Evolutionary conservation across 2,888 invertebrate genomes (phyloP).

Genomic region (Cephus spinipes): DNA sequence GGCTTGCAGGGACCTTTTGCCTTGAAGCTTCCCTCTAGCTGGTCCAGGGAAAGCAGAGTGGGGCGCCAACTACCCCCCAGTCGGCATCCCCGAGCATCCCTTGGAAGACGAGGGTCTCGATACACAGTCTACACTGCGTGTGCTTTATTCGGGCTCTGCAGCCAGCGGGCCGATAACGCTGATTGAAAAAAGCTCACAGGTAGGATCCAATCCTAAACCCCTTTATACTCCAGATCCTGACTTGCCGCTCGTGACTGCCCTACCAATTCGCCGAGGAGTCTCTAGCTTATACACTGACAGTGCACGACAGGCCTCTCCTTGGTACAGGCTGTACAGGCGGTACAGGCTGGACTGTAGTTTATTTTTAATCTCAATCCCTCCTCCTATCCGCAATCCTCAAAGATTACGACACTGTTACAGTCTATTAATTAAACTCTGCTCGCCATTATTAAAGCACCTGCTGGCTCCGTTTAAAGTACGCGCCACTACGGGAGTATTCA

Average conservation of each 20-base stretch:
- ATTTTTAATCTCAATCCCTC: not conserved
- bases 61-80: not conserved
- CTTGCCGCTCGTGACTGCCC: conserved; percentile 19
- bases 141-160: conserved; percentile 18
- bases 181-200: conserved; percentile 52
- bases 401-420: not conserved
- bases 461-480: conserved; percentile 53
- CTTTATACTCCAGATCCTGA: conserved; percentile 18
- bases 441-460: conserved; percentile 46
- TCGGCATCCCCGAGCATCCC: not conserved
- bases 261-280: conserved; percentile 7
- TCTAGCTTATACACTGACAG: not conserved
- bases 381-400: not conserved
- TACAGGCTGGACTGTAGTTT: not conserved
- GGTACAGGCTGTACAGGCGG: not conserved
- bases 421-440: not conserved
- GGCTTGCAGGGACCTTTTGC: not conserved
- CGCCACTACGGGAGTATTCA: conserved; percentile 48
- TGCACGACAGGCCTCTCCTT: not conserved
- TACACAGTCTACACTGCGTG: conserved; percentile 7
- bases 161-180: conserved; percentile 52
- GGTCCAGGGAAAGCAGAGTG: not conserved
- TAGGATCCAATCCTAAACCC: conserved; percentile 47
- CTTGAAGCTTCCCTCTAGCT: not conserved
- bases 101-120: not conserved